A percentile compares a stretch with the other conserved stretches of the same genome.
Conservation (phyloP, 2,888 invertebrate species). For the Schizaphis graminum region DNA sequence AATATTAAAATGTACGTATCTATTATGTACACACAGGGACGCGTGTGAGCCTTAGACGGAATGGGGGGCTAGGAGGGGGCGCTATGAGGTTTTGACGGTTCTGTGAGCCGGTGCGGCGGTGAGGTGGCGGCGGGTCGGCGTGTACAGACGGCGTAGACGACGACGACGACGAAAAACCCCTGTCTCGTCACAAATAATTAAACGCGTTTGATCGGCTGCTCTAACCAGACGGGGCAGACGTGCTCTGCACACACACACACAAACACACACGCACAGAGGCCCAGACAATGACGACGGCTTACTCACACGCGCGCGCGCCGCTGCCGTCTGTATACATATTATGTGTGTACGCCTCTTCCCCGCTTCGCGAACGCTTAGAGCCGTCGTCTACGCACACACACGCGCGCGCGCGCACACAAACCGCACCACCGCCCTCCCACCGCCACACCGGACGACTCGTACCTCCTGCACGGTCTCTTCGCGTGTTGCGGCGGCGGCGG, state of each 20-base stretch:
- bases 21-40: neutral
- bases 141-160: slow-evolving; percentile 1
- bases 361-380: neutral
- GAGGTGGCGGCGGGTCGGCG: neutral
- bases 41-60: neutral
- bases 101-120: neutral
- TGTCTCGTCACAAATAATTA: slow-evolving; percentile 65
- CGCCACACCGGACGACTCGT: neutral
- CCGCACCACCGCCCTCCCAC: neutral
- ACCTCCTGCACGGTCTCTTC: neutral
- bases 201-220: slow-evolving; percentile 65
- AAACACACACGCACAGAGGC: neutral
- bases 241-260: neutral
- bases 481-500: slow-evolving; percentile 21
- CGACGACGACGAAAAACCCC: slow-evolving; percentile 49
- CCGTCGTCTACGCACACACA: neutral
- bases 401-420: neutral
- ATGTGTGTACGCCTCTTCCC: slow-evolving; percentile 7
- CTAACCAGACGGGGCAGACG: slow-evolving; percentile 49
- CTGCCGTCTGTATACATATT: neutral
- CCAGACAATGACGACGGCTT: slow-evolving; percentile 48
- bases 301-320: neutral
- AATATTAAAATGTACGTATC: neutral
- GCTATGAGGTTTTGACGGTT: neutral
- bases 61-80: neutral